Percentiles rank a stretch among this genome's conserved stretches.
Evolutionary conservation across 2,113 vertebrate species (phyloP).

Genomic region (Pollachius pollachius): DNA sequence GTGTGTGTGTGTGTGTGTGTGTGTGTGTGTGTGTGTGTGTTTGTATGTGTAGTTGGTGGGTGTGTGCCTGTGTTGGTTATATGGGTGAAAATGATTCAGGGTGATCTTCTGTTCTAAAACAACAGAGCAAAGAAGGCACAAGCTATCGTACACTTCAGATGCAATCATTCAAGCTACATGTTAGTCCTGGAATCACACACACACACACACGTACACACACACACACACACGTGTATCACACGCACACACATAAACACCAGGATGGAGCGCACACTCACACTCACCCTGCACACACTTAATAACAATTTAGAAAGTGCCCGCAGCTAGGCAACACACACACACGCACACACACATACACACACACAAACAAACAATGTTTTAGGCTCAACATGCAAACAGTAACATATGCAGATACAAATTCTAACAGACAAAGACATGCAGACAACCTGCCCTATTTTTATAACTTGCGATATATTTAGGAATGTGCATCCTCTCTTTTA

Average conservation of each 20-base stretch:
- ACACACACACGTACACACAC: conserved; percentile 2
- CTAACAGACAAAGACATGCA: neutral
- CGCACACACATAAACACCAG: conserved; percentile 32
- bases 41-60: neutral
- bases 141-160: conserved; percentile 51
- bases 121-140: conserved; percentile 44
- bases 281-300: neutral
- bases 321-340: neutral
- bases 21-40: conserved; percentile 9
- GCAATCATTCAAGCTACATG: conserved; percentile 47
- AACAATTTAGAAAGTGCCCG: too few species aligned
- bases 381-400: too few species aligned
- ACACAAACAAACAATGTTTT: neutral
- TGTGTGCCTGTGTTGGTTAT: conserved; percentile 19
- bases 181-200: conserved; percentile 21
- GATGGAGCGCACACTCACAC: conserved; percentile 2
- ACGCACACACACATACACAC: neutral
- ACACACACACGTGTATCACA: conserved; percentile 20
- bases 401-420: too few species aligned
- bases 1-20: conserved; percentile 12
- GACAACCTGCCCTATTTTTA: too few species aligned
- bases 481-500: too few species aligned
- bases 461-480: too few species aligned
- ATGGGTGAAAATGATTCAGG: conserved; percentile 60
- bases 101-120: conserved; percentile 62